Percentiles rank a stretch among this genome's conserved stretches.
Conservation (phyloP, 1,140 invertebrate genomes). For the Drosophila subpulchrella region DNA sequence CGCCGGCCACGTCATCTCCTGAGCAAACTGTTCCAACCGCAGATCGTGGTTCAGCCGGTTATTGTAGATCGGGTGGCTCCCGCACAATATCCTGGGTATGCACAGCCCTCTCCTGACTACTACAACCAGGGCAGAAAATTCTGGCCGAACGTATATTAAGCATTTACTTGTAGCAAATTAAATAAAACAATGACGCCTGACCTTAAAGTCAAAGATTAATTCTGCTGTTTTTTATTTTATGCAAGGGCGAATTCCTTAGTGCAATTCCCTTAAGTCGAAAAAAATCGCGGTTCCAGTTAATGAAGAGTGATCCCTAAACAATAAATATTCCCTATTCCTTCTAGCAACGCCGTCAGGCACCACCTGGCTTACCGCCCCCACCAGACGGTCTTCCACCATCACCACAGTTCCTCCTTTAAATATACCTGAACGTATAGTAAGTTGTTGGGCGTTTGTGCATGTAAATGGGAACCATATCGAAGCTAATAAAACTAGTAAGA, state of each 20-base stretch:
- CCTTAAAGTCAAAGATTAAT: constrained; percentile 1
- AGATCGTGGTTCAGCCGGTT: constrained; percentile 53
- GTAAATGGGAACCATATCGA: constrained; percentile 51
- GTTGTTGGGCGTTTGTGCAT: constrained; percentile 58
- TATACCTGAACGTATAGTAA: constrained; percentile 16
- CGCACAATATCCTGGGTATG: constrained; percentile 5
- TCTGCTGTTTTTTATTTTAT: not conserved
- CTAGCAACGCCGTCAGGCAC: constrained; percentile 59
- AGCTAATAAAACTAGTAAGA: constrained; percentile 55
- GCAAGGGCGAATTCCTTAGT: too few relatives aligned
- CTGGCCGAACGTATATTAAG: not conserved
- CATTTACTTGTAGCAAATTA: constrained; percentile 13
- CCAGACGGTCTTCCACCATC: constrained; percentile 55
- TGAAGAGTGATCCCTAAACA: not conserved
- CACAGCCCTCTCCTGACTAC: not conserved
- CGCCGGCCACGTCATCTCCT: constrained; percentile 59
- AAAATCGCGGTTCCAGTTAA: not conserved
- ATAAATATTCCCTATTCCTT: too few relatives aligned
- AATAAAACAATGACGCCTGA: constrained; percentile 9
- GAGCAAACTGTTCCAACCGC: constrained; percentile 21
- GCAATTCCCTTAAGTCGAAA: too few relatives aligned
- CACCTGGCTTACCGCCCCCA: constrained; percentile 55
- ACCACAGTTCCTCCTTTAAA: constrained; percentile 25
- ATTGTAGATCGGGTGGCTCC: constrained; percentile 15
- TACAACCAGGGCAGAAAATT: constrained; percentile 2